Percentiles rank a stretch among this genome's conserved stretches.
Evolutionary conservation across 2,888 invertebrate genomes (phyloP).

Genomic region (Noctuana brunneofusca): DNA sequence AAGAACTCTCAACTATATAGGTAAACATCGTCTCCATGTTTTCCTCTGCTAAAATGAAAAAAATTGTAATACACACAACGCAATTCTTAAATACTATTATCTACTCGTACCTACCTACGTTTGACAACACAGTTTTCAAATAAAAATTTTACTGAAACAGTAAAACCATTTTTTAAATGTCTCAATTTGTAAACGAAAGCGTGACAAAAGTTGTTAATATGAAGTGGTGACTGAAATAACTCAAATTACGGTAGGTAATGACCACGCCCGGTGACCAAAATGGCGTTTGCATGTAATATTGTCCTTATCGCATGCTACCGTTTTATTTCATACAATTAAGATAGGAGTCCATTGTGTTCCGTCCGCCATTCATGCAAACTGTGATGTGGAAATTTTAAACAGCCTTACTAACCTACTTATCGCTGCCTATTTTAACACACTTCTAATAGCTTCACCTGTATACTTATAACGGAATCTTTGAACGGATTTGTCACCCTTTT

Average conservation of each 20-base stretch:
- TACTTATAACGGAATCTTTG: too few relatives aligned
- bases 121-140: too few relatives aligned
- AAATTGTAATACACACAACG: too few relatives aligned
- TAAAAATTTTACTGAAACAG: background rate
- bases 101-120: too few relatives aligned
- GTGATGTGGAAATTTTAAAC: background rate
- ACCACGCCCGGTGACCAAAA: slow-evolving; percentile 61
- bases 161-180: slow-evolving; percentile 49
- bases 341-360: slow-evolving; percentile 17
- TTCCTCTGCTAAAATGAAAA: too few relatives aligned
- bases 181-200: slow-evolving; percentile 68
- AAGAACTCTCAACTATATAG: too few relatives aligned
- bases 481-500: too few relatives aligned
- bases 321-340: slow-evolving; percentile 23
- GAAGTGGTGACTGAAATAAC: slow-evolving; percentile 62
- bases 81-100: too few relatives aligned
- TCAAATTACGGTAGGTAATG: slow-evolving; percentile 45
- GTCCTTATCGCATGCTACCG: slow-evolving; percentile 28
- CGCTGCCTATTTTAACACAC: background rate
- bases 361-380: slow-evolving; percentile 1
- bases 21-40: too few relatives aligned
- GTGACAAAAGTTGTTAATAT: slow-evolving; percentile 70
- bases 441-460: background rate
- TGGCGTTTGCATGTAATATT: slow-evolving; percentile 65
- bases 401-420: background rate